A percentile compares a stretch with the other conserved stretches of the same genome.
Evolutionary conservation across 2,888 invertebrate species (phyloP).

Genomic region (Chironomus riparius): DNA sequence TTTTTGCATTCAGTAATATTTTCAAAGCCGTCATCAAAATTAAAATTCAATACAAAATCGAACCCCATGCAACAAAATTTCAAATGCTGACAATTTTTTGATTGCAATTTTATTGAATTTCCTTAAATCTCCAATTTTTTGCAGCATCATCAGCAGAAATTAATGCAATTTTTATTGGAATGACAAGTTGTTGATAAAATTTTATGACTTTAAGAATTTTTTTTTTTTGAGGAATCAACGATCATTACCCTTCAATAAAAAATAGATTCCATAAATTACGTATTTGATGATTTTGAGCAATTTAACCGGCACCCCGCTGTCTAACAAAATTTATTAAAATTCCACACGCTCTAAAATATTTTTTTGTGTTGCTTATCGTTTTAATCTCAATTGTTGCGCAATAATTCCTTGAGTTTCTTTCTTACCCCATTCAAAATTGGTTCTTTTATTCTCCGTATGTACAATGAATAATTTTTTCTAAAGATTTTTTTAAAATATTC

Average conservation of each 20-base stretch:
- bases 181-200: background rate
- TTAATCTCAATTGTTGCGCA: slow-evolving; percentile 25
- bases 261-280: too few relatives aligned
- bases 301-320: background rate
- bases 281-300: background rate
- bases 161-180: background rate
- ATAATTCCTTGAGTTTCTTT: slow-evolving; percentile 13
- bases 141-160: background rate
- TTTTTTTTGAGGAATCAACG: too few relatives aligned
- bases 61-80: background rate
- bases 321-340: background rate
- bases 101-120: slow-evolving; percentile 26
- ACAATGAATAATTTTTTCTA: background rate
- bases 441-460: background rate
- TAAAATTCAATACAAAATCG: too few relatives aligned
- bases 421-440: background rate
- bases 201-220: background rate
- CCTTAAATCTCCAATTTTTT: background rate
- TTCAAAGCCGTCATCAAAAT: too few relatives aligned
- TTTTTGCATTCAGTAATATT: background rate
- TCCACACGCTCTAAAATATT: background rate
- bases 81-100: background rate
- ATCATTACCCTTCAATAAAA: too few relatives aligned
- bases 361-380: background rate
- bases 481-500: background rate